Percentiles rank a stretch among this genome's conserved stretches.
These are phyloP conservation scores for Heliconius nattereri DNA, from an alignment of 1,140 invertebrate species.

Conservation along the genomic window DNA sequence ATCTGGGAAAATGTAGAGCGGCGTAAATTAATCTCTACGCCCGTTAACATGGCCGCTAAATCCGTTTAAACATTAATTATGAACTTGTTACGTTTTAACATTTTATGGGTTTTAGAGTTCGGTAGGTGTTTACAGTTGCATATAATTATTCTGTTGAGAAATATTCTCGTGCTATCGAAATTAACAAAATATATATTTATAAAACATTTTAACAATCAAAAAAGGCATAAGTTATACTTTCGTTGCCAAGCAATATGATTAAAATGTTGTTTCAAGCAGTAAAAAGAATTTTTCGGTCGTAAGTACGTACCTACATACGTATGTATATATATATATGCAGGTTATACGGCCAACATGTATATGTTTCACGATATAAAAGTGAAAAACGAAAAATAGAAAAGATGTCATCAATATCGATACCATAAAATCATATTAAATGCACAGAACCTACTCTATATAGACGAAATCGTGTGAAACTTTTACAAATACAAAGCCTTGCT, in stretches of 20 bases:
- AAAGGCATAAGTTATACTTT: too few species aligned
- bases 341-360: too few species aligned
- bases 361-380: too few species aligned
- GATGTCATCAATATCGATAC: too few species aligned
- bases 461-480: not conserved
- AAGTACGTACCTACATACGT: not conserved
- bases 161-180: too few species aligned
- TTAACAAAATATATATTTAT: too few species aligned
- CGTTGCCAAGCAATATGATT: too few species aligned
- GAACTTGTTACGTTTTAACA: conserved; percentile 37
- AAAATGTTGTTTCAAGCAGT: too few species aligned
- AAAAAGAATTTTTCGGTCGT: not conserved
- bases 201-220: too few species aligned
- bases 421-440: not conserved
- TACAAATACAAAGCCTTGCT: conserved; percentile 3
- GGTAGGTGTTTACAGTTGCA: not conserved
- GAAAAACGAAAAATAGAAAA: too few species aligned
- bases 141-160: not conserved
- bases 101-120: conserved; percentile 22
- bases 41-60: conserved; percentile 22
- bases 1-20: conserved; percentile 41
- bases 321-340: too few species aligned
- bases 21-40: conserved; percentile 34
- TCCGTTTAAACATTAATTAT: conserved; percentile 15
- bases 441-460: not conserved